Conservation (phyloP, 2,888 invertebrate genomes). For the Odontocerum albicorne region DNA sequence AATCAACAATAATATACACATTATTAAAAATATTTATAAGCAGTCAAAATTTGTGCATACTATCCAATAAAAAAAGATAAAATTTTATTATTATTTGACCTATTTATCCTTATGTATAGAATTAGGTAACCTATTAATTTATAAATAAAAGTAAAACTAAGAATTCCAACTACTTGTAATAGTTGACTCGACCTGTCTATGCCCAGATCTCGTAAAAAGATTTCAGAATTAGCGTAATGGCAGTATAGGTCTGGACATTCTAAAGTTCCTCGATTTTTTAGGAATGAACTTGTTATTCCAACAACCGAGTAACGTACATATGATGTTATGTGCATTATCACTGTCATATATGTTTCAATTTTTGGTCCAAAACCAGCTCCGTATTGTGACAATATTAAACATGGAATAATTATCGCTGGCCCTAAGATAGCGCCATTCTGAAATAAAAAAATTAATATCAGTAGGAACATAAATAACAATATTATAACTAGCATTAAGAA, state of each 20-base stretch:
- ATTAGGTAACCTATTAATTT: slow-evolving; percentile 58
- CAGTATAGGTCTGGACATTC: slow-evolving; percentile 65
- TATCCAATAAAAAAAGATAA: too few relatives aligned
- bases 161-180: slow-evolving; percentile 59
- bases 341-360: slow-evolving; percentile 57
- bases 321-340: slow-evolving; percentile 59
- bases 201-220: slow-evolving; percentile 68
- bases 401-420: slow-evolving; percentile 58
- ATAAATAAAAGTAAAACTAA: slow-evolving; percentile 59
- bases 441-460: too few relatives aligned
- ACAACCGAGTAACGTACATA: slow-evolving; percentile 71
- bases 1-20: too few relatives aligned
- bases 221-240: slow-evolving; percentile 56
- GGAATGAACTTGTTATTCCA: slow-evolving; percentile 62
- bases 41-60: too few relatives aligned
- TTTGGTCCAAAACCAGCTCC: slow-evolving; percentile 63
- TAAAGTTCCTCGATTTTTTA: slow-evolving; percentile 59
- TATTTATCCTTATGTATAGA: too few relatives aligned
- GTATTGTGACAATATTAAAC: slow-evolving; percentile 61
- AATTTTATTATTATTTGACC: too few relatives aligned
- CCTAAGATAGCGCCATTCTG: slow-evolving; percentile 65
- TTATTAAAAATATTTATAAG: too few relatives aligned
- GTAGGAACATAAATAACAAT: too few relatives aligned
- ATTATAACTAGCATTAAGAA: too few relatives aligned
- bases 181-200: slow-evolving; percentile 54